These are phyloP conservation scores for Acanthurus leucopareius DNA, from an alignment of 2,797 vertebrate species.

Conservation along the genomic window DNA sequence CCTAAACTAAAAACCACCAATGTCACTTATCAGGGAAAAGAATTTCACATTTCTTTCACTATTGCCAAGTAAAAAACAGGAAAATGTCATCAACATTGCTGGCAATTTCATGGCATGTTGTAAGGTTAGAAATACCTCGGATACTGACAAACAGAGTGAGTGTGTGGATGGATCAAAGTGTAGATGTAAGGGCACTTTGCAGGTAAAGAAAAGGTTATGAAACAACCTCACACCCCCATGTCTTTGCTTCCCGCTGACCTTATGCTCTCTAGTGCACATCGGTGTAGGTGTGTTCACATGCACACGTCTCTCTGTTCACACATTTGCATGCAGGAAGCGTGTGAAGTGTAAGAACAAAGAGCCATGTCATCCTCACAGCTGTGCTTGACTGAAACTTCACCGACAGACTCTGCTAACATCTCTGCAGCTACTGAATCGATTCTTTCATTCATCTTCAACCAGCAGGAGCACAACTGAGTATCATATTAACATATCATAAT, in stretches of 20 bases:
- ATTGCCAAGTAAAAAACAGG: background rate
- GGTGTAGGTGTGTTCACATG: slow-evolving; percentile 5
- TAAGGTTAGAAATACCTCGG: background rate
- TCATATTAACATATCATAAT: slow-evolving; percentile 45
- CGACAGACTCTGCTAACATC: slow-evolving; percentile 3
- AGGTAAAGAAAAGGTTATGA: slow-evolving; percentile 37
- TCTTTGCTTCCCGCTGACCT: slow-evolving; percentile 46
- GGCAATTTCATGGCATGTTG: no score
- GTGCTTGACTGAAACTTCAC: slow-evolving; percentile 12
- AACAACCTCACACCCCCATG: slow-evolving; percentile 19
- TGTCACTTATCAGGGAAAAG: background rate
- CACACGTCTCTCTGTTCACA: slow-evolving; percentile 28
- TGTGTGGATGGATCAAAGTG: slow-evolving; percentile 50
- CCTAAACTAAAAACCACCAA: background rate
- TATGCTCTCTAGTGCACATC: slow-evolving; percentile 21
- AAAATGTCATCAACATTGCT: background rate
- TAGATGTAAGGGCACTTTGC: slow-evolving; percentile 13
- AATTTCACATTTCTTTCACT: background rate
- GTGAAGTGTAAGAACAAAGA: slow-evolving; percentile 66
- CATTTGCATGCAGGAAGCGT: slow-evolving; percentile 15
- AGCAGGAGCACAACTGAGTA: slow-evolving; percentile 24
- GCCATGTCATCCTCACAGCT: slow-evolving; percentile 31
- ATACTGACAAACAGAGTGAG: background rate
- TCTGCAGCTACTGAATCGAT: slow-evolving; percentile 8
- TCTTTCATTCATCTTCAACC: slow-evolving; percentile 16